Conservation (phyloP, 2,888 invertebrate species). For the Cerastoderma edule region DNA sequence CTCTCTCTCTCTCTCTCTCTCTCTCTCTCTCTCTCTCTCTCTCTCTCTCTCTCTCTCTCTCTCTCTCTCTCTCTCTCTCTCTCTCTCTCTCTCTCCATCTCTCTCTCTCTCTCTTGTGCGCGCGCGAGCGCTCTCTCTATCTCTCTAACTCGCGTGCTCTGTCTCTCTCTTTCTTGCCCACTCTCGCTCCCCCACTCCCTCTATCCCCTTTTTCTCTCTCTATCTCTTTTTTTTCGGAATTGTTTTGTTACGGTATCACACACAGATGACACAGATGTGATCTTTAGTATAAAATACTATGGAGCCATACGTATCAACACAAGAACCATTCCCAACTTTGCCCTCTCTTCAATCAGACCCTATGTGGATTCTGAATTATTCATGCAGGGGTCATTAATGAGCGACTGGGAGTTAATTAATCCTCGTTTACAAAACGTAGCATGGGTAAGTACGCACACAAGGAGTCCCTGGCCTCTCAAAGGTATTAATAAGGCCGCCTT, state of each 20-base stretch:
- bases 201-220: no score
- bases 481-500: constrained; percentile 27
- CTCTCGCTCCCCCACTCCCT: no score
- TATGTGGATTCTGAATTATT: constrained; percentile 36
- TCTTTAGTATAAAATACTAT: background rate
- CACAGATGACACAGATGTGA: no score
- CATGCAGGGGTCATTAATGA: constrained; percentile 41
- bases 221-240: no score
- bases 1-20: background rate
- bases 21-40: background rate
- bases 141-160: no score
- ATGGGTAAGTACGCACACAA: constrained; percentile 24
- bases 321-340: background rate
- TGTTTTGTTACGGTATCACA: no score
- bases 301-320: background rate
- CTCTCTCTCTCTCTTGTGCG: constrained; percentile 4
- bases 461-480: no score
- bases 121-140: background rate
- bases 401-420: constrained; percentile 42
- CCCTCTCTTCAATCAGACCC: constrained; percentile 24
- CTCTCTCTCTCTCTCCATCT: no score
- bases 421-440: constrained; percentile 48
- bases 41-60: background rate
- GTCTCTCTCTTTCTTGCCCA: no score
- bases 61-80: background rate